phyloP scores from a whole-genome alignment of 2,888 invertebrate species.

The Drosophila mettleri region DNA sequence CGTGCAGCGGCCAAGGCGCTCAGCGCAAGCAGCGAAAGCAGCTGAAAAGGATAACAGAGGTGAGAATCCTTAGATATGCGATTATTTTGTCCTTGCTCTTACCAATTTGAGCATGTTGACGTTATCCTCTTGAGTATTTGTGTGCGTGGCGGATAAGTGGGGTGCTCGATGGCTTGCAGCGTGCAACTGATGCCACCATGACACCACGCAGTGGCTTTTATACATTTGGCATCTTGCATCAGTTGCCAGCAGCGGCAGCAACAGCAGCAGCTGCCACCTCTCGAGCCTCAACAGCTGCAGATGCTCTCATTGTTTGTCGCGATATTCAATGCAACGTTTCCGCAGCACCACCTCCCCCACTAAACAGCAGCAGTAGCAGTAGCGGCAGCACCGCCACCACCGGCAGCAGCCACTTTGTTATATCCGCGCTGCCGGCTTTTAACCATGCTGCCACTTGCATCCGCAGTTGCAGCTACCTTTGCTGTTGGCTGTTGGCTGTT shows the following conservation, averaged over 20 bases:
- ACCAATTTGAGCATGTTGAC: constrained; percentile 71
- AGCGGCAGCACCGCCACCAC: constrained; percentile 4
- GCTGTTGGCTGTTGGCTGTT: constrained; percentile 30
- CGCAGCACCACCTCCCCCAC: constrained; percentile 2
- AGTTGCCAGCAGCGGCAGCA: constrained; percentile 35
- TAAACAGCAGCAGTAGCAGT: constrained; percentile 7
- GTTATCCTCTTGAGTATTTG: constrained; percentile 37
- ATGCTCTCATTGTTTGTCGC: constrained; percentile 76
- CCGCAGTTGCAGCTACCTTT: constrained; percentile 55
- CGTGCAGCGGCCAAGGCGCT: constrained; percentile 73
- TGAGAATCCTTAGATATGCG: neutral
- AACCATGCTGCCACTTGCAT: constrained; percentile 57
- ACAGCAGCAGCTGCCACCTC: constrained; percentile 38
- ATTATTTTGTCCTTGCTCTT: constrained; percentile 26
- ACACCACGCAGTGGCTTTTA: constrained; percentile 76
- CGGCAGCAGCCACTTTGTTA: constrained; percentile 49
- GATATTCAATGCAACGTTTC: constrained; percentile 50
- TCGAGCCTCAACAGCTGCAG: constrained; percentile 58
- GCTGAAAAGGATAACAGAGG: constrained; percentile 30
- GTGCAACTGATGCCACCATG: constrained; percentile 81
- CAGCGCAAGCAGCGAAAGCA: constrained; percentile 60
- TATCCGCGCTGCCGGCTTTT: constrained; percentile 68
- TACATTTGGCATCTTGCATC: constrained; percentile 70
- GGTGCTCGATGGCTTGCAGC: constrained; percentile 42
- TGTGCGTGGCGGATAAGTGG: constrained; percentile 8